Conservation (phyloP, 2,113 vertebrate species). For the Podarcis muralis region DNA sequence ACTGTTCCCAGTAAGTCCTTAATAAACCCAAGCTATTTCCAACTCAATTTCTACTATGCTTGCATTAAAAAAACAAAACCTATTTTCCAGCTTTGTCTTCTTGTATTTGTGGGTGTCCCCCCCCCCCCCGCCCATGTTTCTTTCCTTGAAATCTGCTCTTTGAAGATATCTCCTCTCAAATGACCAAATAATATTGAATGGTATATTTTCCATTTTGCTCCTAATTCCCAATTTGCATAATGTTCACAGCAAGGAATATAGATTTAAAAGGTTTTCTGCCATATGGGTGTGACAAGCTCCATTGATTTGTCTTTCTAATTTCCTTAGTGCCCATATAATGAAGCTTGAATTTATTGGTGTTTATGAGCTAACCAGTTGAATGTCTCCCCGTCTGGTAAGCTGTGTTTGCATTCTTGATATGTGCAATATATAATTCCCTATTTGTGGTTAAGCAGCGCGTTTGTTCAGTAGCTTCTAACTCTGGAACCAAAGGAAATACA, state of each 20-base stretch:
- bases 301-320: slow-evolving; percentile 59
- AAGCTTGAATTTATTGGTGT: slow-evolving; percentile 46
- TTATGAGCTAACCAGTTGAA: slow-evolving; percentile 49
- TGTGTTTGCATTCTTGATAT: slow-evolving; percentile 27
- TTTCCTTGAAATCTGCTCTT: slow-evolving; percentile 33
- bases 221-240: slow-evolving; percentile 58
- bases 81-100: slow-evolving; percentile 28
- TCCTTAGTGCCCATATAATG: slow-evolving; percentile 42
- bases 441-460: slow-evolving; percentile 13
- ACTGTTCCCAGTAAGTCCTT: background rate
- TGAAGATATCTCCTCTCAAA: slow-evolving; percentile 18
- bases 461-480: background rate
- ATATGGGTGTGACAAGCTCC: slow-evolving; percentile 49
- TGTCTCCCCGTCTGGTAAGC: slow-evolving; percentile 25
- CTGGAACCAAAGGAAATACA: background rate
- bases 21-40: background rate
- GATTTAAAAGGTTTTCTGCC: slow-evolving; percentile 51
- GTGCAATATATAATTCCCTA: slow-evolving; percentile 19
- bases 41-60: background rate
- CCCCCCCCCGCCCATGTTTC: background rate
- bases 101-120: slow-evolving; percentile 12
- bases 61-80: background rate
- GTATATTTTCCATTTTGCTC: slow-evolving; percentile 38
- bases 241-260: slow-evolving; percentile 50
- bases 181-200: slow-evolving; percentile 33